Conservation (phyloP, 2,888 invertebrate species). For the Leptodirus hochenwartii region DNA sequence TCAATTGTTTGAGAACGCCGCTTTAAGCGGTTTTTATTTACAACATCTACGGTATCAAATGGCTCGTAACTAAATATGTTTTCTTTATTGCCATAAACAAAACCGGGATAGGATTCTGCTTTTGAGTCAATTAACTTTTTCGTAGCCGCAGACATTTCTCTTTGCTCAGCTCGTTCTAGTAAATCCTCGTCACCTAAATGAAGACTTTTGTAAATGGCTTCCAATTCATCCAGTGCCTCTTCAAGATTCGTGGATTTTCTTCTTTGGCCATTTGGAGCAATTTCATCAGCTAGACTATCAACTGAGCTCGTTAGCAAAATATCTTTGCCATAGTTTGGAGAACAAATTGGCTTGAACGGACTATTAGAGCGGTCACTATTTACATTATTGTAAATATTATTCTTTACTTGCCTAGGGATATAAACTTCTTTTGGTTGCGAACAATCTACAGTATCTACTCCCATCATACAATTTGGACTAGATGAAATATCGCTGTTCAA, state of each 20-base stretch:
- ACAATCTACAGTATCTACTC: conserved; percentile 8
- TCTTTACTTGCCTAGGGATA: too few species aligned
- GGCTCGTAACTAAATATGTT: conserved; percentile 23
- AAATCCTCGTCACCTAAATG: conserved; percentile 71
- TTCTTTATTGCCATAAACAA: conserved; percentile 23
- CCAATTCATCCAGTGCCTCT: conserved; percentile 75
- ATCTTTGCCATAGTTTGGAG: conserved; percentile 2
- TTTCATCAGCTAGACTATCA: conserved; percentile 13
- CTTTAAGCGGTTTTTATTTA: conserved; percentile 18
- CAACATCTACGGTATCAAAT: conserved; percentile 21
- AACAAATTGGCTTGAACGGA: conserved; percentile 11
- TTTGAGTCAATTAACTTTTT: conserved; percentile 17
- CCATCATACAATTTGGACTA: not conserved
- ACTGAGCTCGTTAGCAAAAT: conserved; percentile 2
- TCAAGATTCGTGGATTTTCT: conserved; percentile 64
- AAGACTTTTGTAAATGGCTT: conserved; percentile 79
- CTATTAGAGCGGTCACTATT: conserved; percentile 6
- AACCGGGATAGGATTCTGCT: conserved; percentile 19
- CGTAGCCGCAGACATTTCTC: conserved; percentile 32
- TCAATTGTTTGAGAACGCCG: conserved; percentile 37
- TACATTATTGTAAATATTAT: conserved; percentile 1
- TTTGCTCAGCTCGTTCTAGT: conserved; percentile 57
- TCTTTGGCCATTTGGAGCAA: conserved; percentile 13
- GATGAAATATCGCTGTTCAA: conserved; percentile 13
- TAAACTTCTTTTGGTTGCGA: too few species aligned